Percentiles rank a stretch among this genome's conserved stretches.
Evolutionary conservation across 2,113 vertebrate species (phyloP).

Genomic region (Donacobius atricapilla): DNA sequence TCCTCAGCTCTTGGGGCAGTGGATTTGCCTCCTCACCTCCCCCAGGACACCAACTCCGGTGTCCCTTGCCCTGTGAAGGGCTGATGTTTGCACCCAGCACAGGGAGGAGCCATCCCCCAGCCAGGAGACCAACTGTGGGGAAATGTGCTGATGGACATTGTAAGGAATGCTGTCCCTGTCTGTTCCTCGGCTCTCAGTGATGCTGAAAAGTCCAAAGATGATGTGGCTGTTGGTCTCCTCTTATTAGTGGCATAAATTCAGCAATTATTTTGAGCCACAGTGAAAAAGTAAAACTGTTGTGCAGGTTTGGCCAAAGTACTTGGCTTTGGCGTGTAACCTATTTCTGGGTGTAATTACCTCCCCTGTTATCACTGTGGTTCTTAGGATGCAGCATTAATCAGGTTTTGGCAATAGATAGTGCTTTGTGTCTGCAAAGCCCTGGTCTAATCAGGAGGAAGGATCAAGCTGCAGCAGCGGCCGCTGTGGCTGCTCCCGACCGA

Average conservation of each 20-base stretch:
- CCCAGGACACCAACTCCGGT: neutral
- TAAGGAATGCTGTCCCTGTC: neutral
- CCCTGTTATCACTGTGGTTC: neutral
- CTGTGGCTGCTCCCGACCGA: accelerated
- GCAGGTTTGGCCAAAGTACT: neutral
- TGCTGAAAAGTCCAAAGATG: neutral
- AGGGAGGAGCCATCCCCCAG: neutral
- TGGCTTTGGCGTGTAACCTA: neutral
- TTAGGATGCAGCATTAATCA: neutral
- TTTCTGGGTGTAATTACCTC: conserved; percentile 2
- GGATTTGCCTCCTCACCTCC: neutral
- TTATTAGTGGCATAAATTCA: neutral
- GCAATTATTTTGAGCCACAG: neutral
- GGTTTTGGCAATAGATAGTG: neutral
- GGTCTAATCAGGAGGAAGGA: neutral
- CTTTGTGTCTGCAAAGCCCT: conserved; percentile 36
- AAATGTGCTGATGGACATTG: neutral
- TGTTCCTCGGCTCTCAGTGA: neutral
- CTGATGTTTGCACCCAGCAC: neutral
- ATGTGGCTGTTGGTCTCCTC: neutral
- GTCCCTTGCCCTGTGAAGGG: neutral
- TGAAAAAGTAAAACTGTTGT: neutral
- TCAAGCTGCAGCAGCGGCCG: neutral
- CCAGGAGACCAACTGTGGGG: neutral
- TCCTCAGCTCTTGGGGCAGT: neutral